These are phyloP conservation scores for Pelvicachromis taeniatus DNA, from an alignment of 2,113 vertebrate species.

Conservation along the genomic window DNA sequence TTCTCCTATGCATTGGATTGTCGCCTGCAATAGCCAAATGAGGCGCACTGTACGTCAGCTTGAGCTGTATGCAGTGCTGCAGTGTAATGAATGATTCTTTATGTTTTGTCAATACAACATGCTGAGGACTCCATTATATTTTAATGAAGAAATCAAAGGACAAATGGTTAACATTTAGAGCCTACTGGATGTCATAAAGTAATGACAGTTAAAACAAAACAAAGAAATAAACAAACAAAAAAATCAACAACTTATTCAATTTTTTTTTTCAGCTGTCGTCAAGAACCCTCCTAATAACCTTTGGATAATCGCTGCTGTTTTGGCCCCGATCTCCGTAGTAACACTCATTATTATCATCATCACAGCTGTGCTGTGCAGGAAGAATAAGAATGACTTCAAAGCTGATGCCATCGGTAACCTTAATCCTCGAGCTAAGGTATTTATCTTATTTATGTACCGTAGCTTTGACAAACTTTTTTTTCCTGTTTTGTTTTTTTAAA, in stretches of 20 bases:
- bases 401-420: slow-evolving; percentile 90
- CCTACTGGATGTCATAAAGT: not conserved
- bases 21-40: slow-evolving; percentile 31
- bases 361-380: slow-evolving; percentile 93
- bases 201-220: not conserved
- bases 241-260: not conserved
- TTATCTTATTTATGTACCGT: not conserved
- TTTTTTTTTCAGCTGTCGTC: slow-evolving; percentile 82
- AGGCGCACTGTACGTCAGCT: not conserved
- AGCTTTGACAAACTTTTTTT: not conserved
- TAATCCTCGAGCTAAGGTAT: slow-evolving; percentile 92
- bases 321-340: slow-evolving; percentile 92
- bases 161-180: not conserved
- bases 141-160: not conserved
- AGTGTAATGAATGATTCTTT: not conserved
- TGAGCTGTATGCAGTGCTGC: not conserved
- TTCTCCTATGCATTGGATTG: slow-evolving; percentile 27
- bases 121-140: not conserved
- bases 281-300: slow-evolving; percentile 97
- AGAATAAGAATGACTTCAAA: slow-evolving; percentile 98
- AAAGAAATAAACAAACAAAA: not conserved
- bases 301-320: slow-evolving; percentile 95
- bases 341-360: slow-evolving; percentile 97
- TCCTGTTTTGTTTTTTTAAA: too few species aligned
- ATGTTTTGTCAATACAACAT: not conserved